These are phyloP conservation scores for Acromyrmex charruanus DNA, from an alignment of 1,140 invertebrate species.

Conservation along the genomic window DNA sequence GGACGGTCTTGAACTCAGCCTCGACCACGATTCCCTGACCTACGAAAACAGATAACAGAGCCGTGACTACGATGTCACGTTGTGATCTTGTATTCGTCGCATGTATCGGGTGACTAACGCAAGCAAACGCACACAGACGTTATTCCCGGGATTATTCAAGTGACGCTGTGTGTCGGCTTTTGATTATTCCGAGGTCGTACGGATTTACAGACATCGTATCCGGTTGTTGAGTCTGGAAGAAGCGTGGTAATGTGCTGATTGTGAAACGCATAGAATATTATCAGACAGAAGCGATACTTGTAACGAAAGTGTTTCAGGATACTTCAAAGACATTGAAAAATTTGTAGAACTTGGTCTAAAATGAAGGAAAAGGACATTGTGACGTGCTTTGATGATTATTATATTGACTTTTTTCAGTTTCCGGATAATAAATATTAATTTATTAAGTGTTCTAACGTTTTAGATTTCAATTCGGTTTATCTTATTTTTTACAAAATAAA, in stretches of 20 bases:
- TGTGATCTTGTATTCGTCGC: slow-evolving; percentile 19
- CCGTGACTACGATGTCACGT: slow-evolving; percentile 13
- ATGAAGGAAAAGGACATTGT: background rate
- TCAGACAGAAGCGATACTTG: background rate
- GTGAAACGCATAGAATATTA: background rate
- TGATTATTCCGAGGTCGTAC: slow-evolving; percentile 18
- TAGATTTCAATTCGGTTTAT: background rate
- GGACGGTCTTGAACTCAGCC: background rate
- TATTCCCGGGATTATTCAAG: slow-evolving; percentile 20
- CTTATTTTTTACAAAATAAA: slow-evolving; percentile 7
- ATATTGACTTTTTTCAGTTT: background rate
- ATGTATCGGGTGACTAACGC: background rate
- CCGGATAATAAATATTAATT: background rate
- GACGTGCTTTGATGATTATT: background rate
- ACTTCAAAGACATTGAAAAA: background rate
- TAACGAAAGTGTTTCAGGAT: background rate
- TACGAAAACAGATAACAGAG: slow-evolving; percentile 31
- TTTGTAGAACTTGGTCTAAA: background rate
- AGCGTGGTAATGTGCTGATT: slow-evolving; percentile 8
- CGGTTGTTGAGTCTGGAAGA: background rate
- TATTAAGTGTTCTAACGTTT: background rate
- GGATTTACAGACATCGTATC: background rate
- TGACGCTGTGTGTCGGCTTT: background rate
- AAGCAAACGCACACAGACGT: background rate
- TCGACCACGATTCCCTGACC: slow-evolving; percentile 33